Base-by-base conservation (phyloP, 92 coral and sea anemone genomes). In the Pocillopora grandis region DNA sequence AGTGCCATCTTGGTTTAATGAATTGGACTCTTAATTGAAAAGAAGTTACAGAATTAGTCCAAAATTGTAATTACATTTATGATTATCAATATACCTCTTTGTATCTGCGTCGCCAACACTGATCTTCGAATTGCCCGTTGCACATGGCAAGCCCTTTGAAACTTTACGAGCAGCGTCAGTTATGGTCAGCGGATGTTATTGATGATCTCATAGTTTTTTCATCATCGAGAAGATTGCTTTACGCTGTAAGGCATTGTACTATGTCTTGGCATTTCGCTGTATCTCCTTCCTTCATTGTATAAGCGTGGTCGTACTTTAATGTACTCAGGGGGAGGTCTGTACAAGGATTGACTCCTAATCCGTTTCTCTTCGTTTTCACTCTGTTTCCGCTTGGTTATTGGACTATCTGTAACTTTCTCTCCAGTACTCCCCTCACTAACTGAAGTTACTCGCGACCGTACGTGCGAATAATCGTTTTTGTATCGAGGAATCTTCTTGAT, bases 391-490 rank as follows among this genome's bases (percentile, higher is more conserved):
- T 11, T 10, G 1, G 84, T 23, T 10, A 27, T 8, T 55, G 72
- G 65, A 18, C 15, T 67, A 9, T 81, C 77, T 17, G n/a, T 14
- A 11, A 48, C 23, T n/a, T 37, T 59, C 10, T 58, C 61, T 2
- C 10, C 18, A 19, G 86, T 61, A 6, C 55, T 74, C 55, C 56
- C 12, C 5, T 83, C 86, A 13, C 59, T 62, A 60, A 83, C 49
- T 14, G 86, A 9, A 13, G 89, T 86, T 55, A 93, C 55, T 75
- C 93, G 88, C 3, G 98, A 95, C 71, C 62, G 89, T 6, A 92
- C 95, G 69, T 95, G 91, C 1, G 95, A 85, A 84, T 95, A 95
- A 61, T 93, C 92, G n/a, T 65, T 63, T 79, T 93, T 93, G 75
- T 76, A 93, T 4, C 86, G 67, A 55, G 90, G 92, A 80, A 93